Base-by-base conservation (phyloP, 2,888 invertebrate species). In the Oligia latruncula region DNA sequence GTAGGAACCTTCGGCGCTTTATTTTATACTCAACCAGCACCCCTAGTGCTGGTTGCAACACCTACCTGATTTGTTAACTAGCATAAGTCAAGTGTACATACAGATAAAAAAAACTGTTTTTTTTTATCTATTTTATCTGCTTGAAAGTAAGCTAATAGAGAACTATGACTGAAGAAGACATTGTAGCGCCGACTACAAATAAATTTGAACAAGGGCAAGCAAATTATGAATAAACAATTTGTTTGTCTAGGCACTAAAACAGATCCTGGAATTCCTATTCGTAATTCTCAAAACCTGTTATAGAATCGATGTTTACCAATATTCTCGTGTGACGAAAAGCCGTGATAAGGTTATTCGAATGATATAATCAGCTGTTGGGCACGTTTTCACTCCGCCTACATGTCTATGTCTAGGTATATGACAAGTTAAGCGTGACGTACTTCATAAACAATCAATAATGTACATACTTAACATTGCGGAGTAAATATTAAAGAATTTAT, bases 271-370 rank as follows among this genome's bases (percentile, higher is more conserved):
- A 40, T 17, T n/a, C 6, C 1, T 23, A 15, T 35, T 13, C n/a
- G 29, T 17, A 17, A 17, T 20, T 52, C 20, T 13, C 15, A 40
- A 20, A 74, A 40, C 2, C 40, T n/a, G 17, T 29, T 23, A 20
- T 40, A 20, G 4, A 55, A 46, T 78, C 35, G 3, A 49, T 80
- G 58, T 80, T 67, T 49, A 29, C 5, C 58, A 49, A 80, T 40
- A 40, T n/a, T n/a, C 40, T 52, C n/a, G 49, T 52, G 58, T 52
- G 58, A 29, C 11, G 23, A 80, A 29, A 79, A 17, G 5, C 11
- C 70, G 17, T 5, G 43, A 35, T 23, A 64, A 64, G 73, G 81
- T 71, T 46, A 64, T 55, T 20, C 4, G 8, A 72, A 81, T 81
- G 29, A 71, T 20, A 64, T 71, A 52, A 71, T 80, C 55, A 62